phyloP scores from a whole-genome alignment of 2,113 vertebrate species.

The Sardina pilchardus region DNA sequence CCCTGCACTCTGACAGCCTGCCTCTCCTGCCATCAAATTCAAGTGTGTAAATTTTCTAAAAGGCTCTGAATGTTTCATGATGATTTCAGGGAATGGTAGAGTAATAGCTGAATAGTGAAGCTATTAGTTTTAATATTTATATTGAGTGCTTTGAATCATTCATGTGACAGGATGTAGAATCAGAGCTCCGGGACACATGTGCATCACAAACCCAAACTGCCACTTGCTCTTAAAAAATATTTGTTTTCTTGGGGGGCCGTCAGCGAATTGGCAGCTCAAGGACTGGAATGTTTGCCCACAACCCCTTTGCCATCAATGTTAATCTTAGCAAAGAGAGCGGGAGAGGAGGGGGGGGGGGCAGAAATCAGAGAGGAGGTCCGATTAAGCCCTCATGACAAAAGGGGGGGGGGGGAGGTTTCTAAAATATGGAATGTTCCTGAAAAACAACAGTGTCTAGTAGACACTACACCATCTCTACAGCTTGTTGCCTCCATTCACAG shows the following conservation, averaged over 20 bases:
- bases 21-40: slow-evolving; percentile 91
- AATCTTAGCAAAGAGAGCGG: slow-evolving; percentile 56
- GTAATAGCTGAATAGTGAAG: slow-evolving; percentile 98
- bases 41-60: slow-evolving; percentile 99
- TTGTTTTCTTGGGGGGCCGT: slow-evolving; percentile 72
- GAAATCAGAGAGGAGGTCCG: background rate
- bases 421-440: slow-evolving; percentile 30
- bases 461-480: slow-evolving; percentile 9
- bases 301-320: background rate
- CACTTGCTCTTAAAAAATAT: slow-evolving; percentile 82
- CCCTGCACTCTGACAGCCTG: slow-evolving; percentile 84
- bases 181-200: slow-evolving; percentile 92
- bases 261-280: background rate
- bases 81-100: slow-evolving; percentile 98
- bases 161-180: slow-evolving; percentile 99
- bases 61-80: slow-evolving; percentile 99
- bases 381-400: slow-evolving; percentile 47
- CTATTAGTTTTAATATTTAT: slow-evolving; percentile 99
- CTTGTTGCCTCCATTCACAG: background rate
- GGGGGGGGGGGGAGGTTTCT: slow-evolving; percentile 31
- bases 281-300: slow-evolving; percentile 8
- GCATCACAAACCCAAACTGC: slow-evolving; percentile 80
- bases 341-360: slow-evolving; percentile 30
- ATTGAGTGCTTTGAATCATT: slow-evolving; percentile 99
- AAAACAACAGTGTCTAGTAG: background rate